These are phyloP conservation scores for Xenus cinereus DNA, from an alignment of 2,113 vertebrate species.

Conservation along the genomic window DNA sequence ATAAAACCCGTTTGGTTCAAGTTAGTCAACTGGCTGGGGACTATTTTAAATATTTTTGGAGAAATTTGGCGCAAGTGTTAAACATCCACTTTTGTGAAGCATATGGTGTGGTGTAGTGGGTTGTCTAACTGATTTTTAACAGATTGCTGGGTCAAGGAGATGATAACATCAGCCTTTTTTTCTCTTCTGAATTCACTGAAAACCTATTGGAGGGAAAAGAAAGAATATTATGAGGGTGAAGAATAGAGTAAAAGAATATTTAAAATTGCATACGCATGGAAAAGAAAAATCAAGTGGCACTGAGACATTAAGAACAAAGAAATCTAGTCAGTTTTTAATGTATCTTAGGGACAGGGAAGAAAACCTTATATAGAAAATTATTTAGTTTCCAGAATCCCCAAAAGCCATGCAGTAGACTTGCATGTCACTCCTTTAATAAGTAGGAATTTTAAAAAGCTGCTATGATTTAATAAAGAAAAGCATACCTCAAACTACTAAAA, in stretches of 20 bases:
- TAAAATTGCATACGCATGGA: neutral
- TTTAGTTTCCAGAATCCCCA: neutral
- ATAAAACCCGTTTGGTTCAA: neutral
- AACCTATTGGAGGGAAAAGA: neutral
- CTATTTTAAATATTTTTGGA: constrained; percentile 10
- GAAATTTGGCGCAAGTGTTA: constrained; percentile 2
- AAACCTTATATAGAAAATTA: neutral
- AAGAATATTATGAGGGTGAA: neutral
- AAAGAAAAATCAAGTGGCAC: neutral
- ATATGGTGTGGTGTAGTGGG: neutral
- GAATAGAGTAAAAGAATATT: neutral
- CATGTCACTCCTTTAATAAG: neutral
- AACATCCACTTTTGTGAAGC: constrained; percentile 12
- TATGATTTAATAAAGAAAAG: neutral
- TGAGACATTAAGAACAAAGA: neutral
- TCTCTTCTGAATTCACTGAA: neutral
- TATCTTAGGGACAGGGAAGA: neutral
- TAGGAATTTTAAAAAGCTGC: neutral
- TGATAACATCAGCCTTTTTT: neutral
- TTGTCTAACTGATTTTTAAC: neutral
- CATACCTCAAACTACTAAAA: neutral
- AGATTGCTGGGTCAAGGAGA: neutral
- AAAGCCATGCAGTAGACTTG: neutral
- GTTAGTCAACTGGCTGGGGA: neutral
- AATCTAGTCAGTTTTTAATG: neutral